Evolutionary conservation across 2,888 invertebrate genomes (phyloP), one percentile per base, ranked within the genome.

Genomic region (Ichneumoninae sp.): DNA sequence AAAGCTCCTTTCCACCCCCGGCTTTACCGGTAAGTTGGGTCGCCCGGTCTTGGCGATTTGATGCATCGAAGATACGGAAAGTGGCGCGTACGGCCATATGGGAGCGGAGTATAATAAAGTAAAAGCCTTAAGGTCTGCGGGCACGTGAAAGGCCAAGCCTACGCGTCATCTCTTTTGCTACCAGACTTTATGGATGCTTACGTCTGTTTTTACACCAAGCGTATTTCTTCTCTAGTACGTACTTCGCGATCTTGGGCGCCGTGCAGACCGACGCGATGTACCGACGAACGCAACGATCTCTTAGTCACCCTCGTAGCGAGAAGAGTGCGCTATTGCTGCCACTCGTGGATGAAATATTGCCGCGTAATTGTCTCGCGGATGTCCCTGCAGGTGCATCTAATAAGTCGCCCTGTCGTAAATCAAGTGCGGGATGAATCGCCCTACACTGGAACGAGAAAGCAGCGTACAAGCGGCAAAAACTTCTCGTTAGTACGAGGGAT

Each of bases 111-210:
- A 22, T 57, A 52, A 62, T 62, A 80, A 68, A 47, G 26, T 36
- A 62, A 19, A 54, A 57, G 44, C 65, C 30, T 30, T n/a, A 6
- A 70, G 40, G 44, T 54, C 44, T 74, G 13, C 60, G 26, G 33
- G 62, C 16, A 33, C n/a, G 40, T 13, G n/a, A 0, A 26, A 44
- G 50, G n/a, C 54, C 36, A 77, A 57, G 22, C 66, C 70, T 72
- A 69, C 57, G 50, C 40, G 60, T 77, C 76, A 77, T 77, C 79
- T 70, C 80, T 62, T 69, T 66, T 54, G 66, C 71, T 65, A 75
- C 75, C 57, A 70, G 60, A 71, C 83, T 83, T 81, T 83, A 80
- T 69, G 81, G 71, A 33, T 68, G 54, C 76, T 80, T 60, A 80
- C 80, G 69, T 74, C 60, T 62, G 16, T 66, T 76, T 79, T 79